phyloP scores from a whole-genome alignment of 92 coral and sea anemone genomes.

The Isaurus tuberculatus region DNA sequence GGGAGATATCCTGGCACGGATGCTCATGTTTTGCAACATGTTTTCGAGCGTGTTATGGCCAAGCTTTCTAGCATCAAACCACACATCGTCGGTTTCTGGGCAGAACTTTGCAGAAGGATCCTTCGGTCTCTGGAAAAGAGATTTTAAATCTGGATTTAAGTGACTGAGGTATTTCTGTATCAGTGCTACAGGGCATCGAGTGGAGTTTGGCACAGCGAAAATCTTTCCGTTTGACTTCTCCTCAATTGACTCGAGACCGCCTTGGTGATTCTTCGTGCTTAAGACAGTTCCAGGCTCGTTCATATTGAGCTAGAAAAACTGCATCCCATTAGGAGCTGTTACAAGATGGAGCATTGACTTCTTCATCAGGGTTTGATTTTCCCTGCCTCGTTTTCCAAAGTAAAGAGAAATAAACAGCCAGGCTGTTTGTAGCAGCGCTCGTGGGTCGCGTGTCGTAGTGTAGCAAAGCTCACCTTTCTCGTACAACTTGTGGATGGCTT shows the following conservation, averaged over 20 bases:
- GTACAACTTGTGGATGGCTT: constrained; percentile 35
- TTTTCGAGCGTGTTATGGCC: constrained; percentile 43
- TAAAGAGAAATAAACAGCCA: constrained; percentile 56
- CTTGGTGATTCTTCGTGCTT: constrained; percentile 49
- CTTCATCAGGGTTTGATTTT: constrained; percentile 56
- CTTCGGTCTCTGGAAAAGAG: constrained; percentile 47
- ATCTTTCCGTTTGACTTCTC: constrained; percentile 58
- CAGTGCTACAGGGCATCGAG: too few relatives aligned
- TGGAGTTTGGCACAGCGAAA: not conserved
- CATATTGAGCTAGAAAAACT: constrained; percentile 49
- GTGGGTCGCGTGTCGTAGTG: constrained; percentile 23
- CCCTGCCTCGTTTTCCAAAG: constrained; percentile 67
- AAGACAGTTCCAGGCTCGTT: constrained; percentile 52
- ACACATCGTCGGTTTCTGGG: constrained; percentile 28
- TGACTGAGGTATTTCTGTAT: too few relatives aligned
- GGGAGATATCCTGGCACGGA: constrained; percentile 37
- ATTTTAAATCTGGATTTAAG: constrained; percentile 29
- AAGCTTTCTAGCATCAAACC: constrained; percentile 27
- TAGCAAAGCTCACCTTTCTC: constrained; percentile 38
- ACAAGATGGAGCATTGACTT: constrained; percentile 62
- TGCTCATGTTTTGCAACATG: constrained; percentile 28
- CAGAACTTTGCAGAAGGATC: not conserved
- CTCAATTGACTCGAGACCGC: constrained; percentile 53
- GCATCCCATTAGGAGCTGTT: constrained; percentile 7
- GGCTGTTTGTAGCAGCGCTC: constrained; percentile 47